Base-by-base conservation (phyloP, 2,113 vertebrate species). In the Pyxicephalus adspersus region DNA sequence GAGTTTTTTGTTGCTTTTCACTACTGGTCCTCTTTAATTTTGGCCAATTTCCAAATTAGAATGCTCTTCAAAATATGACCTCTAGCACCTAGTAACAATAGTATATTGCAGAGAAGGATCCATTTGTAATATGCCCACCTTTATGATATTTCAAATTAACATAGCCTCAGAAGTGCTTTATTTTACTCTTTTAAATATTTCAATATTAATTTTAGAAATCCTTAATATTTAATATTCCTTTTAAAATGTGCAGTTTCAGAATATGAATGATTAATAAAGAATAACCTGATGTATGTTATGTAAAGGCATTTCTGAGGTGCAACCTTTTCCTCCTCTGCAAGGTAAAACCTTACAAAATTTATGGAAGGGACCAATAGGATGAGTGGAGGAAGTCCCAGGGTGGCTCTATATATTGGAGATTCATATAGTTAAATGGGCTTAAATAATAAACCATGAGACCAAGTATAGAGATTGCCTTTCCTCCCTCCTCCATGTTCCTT, bases 191-290 rank as follows among this genome's bases (percentile, higher is more conserved):
- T 74, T 81, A 38, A 81, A 81, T 81, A 81, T 81, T 81, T 81
- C 57, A 81, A 81, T 74, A 74, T 81, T 81, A 68, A 81, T 81
- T 74, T 65, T 45, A 65, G 25, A 72, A 81, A 81, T 28, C 64
- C 70, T 81, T 74, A 81, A 81, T 81, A 81, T 81, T 81, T 81
- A 74, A 81, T 81, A 73, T 64, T 81, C 79, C n/a, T 55, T 73
- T 74, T 74, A 74, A 64, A 74, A 22, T 65, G 52, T 20, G 60
- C 28, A 4, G 45, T 25, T 3, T 65, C 71, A 64, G 65, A 81
- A 81, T 81, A 73, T 73, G 55, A 50, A 25, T n/a, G 45, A 34
- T 81, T 64, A 74, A 81, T 81, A 81, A 81, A 60, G 72, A 34
- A 74, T 74, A 70, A 64, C 26, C 52, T 70, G 15, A 55, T 54